These are phyloP conservation scores for Sebastes nivosus DNA, from an alignment of 2,797 vertebrate species.

Conservation along the genomic window DNA sequence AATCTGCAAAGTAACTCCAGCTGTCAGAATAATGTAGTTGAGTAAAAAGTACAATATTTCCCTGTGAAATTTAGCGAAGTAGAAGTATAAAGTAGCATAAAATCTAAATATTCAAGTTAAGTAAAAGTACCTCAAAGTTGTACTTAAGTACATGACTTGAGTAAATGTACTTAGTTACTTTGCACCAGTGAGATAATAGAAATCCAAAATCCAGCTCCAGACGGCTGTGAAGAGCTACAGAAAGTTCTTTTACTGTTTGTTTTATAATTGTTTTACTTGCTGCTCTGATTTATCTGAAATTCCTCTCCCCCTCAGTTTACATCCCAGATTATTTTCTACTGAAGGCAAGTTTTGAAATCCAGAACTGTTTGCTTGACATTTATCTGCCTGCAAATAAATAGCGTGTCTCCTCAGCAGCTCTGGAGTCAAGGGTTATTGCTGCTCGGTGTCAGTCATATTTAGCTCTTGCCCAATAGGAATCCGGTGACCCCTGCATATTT, in stretches of 20 bases:
- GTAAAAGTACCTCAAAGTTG: not conserved
- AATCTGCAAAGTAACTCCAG: not conserved
- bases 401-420: slow-evolving; percentile 59
- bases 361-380: slow-evolving; percentile 70
- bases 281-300: not conserved
- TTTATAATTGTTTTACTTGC: not conserved
- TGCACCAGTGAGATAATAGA: not conserved
- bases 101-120: not conserved
- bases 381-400: slow-evolving; percentile 69
- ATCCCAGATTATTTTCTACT: slow-evolving; percentile 24
- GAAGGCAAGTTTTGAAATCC: slow-evolving; percentile 50
- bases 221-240: not conserved
- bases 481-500: slow-evolving; percentile 95
- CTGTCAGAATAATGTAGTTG: not conserved
- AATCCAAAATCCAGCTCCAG: not conserved
- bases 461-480: slow-evolving; percentile 84
- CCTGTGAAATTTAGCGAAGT: not conserved
- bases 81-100: not conserved
- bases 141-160: not conserved
- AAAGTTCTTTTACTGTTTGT: not conserved
- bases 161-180: not conserved
- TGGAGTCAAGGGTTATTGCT: slow-evolving; percentile 76
- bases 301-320: slow-evolving; percentile 24
- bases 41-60: not conserved
- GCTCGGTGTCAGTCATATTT: slow-evolving; percentile 78